phyloP scores from a whole-genome alignment of 2,797 vertebrate genomes.

The Zenarchopterus dispar region DNA sequence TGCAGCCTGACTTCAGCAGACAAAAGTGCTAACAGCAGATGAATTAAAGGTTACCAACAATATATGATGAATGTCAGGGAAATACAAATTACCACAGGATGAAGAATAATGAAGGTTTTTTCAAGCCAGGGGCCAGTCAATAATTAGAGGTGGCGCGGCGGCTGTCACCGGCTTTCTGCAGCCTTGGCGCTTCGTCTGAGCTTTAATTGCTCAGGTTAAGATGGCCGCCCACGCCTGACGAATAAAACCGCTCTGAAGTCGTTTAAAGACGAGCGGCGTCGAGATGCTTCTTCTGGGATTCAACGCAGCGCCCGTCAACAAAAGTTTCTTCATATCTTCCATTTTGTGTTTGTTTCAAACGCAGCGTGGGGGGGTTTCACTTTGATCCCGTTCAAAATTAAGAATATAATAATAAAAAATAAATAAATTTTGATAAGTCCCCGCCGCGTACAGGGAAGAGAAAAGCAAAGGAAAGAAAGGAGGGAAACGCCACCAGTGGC shows the following conservation, averaged over 20 bases:
- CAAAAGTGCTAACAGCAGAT: slow-evolving; percentile 91
- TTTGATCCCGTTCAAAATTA: slow-evolving; percentile 72
- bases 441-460: slow-evolving; percentile 53
- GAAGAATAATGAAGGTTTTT: slow-evolving; percentile 79
- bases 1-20: slow-evolving; percentile 76
- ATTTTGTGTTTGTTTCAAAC: slow-evolving; percentile 73
- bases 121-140: slow-evolving; percentile 76
- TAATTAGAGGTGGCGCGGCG: slow-evolving; percentile 81
- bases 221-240: slow-evolving; percentile 45
- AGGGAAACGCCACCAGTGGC: slow-evolving; percentile 65
- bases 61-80: slow-evolving; percentile 86
- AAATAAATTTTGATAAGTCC: slow-evolving; percentile 59
- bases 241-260: slow-evolving; percentile 11
- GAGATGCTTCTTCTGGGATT: slow-evolving; percentile 32
- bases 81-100: slow-evolving; percentile 84
- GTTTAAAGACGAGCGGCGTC: slow-evolving; percentile 23
- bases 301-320: slow-evolving; percentile 50
- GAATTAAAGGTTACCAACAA: slow-evolving; percentile 92
- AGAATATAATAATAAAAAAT: slow-evolving; percentile 14
- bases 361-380: slow-evolving; percentile 70
- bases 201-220: slow-evolving; percentile 84
- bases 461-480: slow-evolving; percentile 27
- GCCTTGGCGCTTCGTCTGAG: slow-evolving; percentile 56
- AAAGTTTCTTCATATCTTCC: slow-evolving; percentile 57
- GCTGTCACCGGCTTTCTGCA: slow-evolving; percentile 63